Evolutionary conservation across 2,888 invertebrate species (phyloP), one percentile per base, ranked within the genome.

Genomic region (Cataglyphis cursor): DNA sequence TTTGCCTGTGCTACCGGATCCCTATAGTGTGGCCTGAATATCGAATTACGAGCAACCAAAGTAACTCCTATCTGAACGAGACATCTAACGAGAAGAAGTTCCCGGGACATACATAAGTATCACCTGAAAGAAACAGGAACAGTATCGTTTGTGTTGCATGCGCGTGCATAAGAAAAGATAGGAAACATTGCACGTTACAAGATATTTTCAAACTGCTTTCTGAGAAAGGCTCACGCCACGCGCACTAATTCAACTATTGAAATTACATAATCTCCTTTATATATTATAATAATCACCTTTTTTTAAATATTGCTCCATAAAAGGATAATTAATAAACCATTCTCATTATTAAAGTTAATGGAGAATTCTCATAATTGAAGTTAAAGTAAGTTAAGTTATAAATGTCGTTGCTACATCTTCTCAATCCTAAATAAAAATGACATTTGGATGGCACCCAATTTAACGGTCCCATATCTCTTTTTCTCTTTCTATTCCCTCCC

Each of bases 51-150:
- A 76, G 84, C 85, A 80, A 88, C 83, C 84, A 84, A 90, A 90
- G 90, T 90, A 89, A 91, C 89, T 91, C 87, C 88, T 94, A 94
- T 94, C 94, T 93, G 86, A 85, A 90, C 90, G 91, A 92, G 92
- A 93, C 92, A 93, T 94, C 94, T 93, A 91, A 88, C 89, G 78
- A 82, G 85, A 85, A 87, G 85, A 89, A 82, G 83, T 74, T 70
- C 72, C 75, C 31, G 35, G n/a, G 41, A 73, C 61, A 51, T 24
- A 41, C n/a, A 21, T 21, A 65, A 62, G 74, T 70, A 38, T 76
- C 80, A 66, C 54, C 65, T 75, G 64, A 72, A 75, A 68, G 82
- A 62, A 62, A 81, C 82, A 65, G 76, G 38, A 85, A 82, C 75
- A 44, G 59, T 72, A 21, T 35, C 35, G 76, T 51, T 54, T 83